Evolutionary conservation across 2,888 invertebrate species (phyloP).

Genomic region (Phengaris arion): DNA sequence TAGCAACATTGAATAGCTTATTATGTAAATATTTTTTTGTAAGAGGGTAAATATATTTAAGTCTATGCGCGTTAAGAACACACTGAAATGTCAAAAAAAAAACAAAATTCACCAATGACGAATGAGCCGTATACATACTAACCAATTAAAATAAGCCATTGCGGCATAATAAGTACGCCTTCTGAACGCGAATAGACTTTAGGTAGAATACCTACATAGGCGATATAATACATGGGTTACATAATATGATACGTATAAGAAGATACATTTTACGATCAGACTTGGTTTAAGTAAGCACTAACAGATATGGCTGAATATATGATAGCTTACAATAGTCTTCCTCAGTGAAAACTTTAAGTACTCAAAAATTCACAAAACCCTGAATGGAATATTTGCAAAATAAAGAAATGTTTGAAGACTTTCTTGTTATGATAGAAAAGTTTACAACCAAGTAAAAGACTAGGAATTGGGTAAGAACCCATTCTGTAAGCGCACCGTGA

Average conservation of each 20-base stretch:
- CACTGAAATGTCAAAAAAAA: no score
- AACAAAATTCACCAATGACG: no score
- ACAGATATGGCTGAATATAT: not conserved
- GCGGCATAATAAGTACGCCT: no score
- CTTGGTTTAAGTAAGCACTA: slow-evolving; percentile 10
- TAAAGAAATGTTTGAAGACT: not conserved
- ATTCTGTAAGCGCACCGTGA: not conserved
- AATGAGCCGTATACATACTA: no score
- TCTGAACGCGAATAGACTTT: no score
- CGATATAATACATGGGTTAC: slow-evolving; percentile 8
- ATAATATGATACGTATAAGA: slow-evolving; percentile 16
- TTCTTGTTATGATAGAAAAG: not conserved
- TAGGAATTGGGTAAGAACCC: not conserved
- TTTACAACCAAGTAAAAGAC: not conserved
- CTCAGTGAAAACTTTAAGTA: not conserved
- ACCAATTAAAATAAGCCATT: no score
- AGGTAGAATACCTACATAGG: not conserved
- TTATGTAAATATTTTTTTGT: no score
- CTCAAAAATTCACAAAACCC: not conserved
- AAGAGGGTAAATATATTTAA: no score
- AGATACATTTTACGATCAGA: slow-evolving; percentile 9
- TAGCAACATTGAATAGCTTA: no score
- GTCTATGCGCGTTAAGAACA: no score
- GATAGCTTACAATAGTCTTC: not conserved
- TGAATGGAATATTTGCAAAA: not conserved